Evolutionary conservation across 2,888 invertebrate genomes (phyloP).

Genomic region (Halictus quadricinctus): DNA sequence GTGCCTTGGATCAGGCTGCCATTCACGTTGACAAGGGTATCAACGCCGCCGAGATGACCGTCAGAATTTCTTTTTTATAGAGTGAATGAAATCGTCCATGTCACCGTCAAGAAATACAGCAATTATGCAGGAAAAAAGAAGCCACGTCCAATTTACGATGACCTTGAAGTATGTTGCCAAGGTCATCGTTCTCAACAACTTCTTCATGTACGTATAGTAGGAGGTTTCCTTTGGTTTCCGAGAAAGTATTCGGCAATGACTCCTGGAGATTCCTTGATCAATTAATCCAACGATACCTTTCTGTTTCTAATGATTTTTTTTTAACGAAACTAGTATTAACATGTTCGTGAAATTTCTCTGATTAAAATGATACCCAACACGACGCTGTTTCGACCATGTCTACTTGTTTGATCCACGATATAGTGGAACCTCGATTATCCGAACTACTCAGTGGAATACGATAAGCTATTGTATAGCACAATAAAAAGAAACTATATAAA

Average conservation of each 20-base stretch:
- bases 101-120: background rate
- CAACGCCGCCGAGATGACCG: slow-evolving; percentile 58
- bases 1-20: slow-evolving; percentile 24
- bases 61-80: slow-evolving; percentile 22
- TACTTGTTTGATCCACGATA: no score
- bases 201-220: background rate
- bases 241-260: background rate
- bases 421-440: no score
- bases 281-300: background rate
- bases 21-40: slow-evolving; percentile 64
- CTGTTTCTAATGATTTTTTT: no score
- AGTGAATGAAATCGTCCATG: background rate
- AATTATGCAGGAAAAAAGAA: background rate
- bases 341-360: no score
- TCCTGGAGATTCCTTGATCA: background rate
- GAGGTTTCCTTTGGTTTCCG: background rate
- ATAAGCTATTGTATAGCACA: no score
- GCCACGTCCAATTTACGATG: background rate
- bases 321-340: no score
- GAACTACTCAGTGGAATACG: no score
- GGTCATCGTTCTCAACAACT: background rate
- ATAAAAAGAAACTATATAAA: no score
- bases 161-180: background rate
- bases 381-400: no score
- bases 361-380: no score